Conservation (phyloP, 1,140 invertebrate species). For the Olivierus martensii region DNA sequence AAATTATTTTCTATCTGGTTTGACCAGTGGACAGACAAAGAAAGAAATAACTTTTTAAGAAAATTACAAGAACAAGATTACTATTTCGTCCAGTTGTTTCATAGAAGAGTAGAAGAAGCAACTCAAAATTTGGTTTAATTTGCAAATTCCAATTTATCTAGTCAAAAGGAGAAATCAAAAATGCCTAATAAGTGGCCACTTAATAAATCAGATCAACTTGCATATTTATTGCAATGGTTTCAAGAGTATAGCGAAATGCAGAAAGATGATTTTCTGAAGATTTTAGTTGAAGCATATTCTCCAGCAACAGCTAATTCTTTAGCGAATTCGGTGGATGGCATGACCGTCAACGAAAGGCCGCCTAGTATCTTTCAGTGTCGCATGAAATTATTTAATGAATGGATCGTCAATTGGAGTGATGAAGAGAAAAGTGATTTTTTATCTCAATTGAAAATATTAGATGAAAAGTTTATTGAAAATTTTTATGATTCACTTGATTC, state of each 20-base stretch:
- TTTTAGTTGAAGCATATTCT: constrained; percentile 43
- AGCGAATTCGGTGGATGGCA: constrained; percentile 10
- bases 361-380: constrained; percentile 77
- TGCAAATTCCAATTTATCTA: not conserved
- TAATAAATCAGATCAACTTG: constrained; percentile 36
- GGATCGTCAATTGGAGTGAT: constrained; percentile 64
- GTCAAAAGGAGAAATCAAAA: not conserved
- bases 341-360: constrained; percentile 37
- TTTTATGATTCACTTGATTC: constrained; percentile 10
- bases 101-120: not conserved
- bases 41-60: constrained; percentile 2
- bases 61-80: constrained; percentile 4
- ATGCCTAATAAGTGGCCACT: constrained; percentile 14
- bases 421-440: constrained; percentile 39
- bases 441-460: constrained; percentile 14
- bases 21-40: constrained; percentile 6
- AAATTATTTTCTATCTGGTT: constrained; percentile 10
- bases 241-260: constrained; percentile 76
- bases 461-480: constrained; percentile 20
- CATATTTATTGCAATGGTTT: constrained; percentile 73
- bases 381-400: constrained; percentile 73
- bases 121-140: not conserved
- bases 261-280: constrained; percentile 61
- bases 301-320: constrained; percentile 8
- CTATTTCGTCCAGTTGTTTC: not conserved